phyloP scores from a whole-genome alignment of 2,888 invertebrate genomes.

The Phytoseiulus persimilis region DNA sequence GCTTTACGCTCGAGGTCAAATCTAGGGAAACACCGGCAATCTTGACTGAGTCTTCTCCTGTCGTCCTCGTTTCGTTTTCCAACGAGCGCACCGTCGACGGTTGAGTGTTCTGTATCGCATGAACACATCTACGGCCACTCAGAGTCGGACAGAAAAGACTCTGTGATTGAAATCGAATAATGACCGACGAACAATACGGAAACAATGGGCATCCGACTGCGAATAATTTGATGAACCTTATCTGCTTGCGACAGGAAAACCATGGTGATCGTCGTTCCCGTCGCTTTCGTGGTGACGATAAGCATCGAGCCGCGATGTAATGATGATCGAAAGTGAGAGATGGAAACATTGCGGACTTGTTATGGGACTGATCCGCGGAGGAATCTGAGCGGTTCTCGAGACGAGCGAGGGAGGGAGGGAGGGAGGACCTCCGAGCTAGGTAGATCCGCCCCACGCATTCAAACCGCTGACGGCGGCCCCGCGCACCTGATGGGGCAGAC shows the following conservation, averaged over 20 bases:
- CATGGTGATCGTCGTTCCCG: neutral
- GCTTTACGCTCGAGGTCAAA: too few species aligned
- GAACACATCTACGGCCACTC: neutral
- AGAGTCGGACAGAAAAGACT: neutral
- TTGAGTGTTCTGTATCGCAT: neutral
- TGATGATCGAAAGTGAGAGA: neutral
- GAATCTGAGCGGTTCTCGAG: neutral
- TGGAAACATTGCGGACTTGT: neutral
- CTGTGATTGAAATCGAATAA: neutral
- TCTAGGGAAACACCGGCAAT: too few species aligned
- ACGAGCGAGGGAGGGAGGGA: neutral
- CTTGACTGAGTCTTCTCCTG: too few species aligned
- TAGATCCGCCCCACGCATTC: constrained; percentile 5
- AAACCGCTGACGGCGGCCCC: neutral
- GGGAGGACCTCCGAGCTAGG: neutral
- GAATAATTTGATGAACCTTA: neutral
- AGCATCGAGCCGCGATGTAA: neutral
- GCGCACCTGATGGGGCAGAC: neutral
- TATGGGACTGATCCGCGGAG: neutral
- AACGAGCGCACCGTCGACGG: neutral
- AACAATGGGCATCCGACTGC: neutral
- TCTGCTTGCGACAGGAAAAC: neutral
- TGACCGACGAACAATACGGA: neutral
- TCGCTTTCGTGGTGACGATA: neutral
- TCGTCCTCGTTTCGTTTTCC: too few species aligned